These are phyloP conservation scores for Itoplectis maculator DNA, from an alignment of 2,888 invertebrate genomes.

Conservation along the genomic window DNA sequence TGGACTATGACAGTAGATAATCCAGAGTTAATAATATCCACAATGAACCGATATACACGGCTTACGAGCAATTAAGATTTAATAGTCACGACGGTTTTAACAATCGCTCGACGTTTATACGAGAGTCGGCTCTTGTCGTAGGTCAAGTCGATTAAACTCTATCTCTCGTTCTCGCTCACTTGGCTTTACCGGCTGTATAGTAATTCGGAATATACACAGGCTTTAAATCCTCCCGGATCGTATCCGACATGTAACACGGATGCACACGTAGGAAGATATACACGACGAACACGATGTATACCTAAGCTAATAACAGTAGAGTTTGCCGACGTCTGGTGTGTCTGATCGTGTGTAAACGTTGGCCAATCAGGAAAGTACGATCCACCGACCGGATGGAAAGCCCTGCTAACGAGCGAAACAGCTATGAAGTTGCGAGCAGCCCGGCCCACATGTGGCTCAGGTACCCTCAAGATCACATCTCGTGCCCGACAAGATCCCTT, in stretches of 20 bases:
- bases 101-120: slow-evolving; percentile 42
- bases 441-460: slow-evolving; percentile 83
- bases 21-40: slow-evolving; percentile 1
- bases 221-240: slow-evolving; percentile 11
- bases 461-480: slow-evolving; percentile 81
- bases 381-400: slow-evolving; percentile 86
- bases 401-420: slow-evolving; percentile 83
- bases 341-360: slow-evolving; percentile 73
- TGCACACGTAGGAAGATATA: slow-evolving; percentile 16
- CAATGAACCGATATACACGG: background rate
- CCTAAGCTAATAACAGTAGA: slow-evolving; percentile 51
- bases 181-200: background rate
- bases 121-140: slow-evolving; percentile 18
- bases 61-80: background rate
- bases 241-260: slow-evolving; percentile 25
- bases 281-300: slow-evolving; percentile 42
- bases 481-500: slow-evolving; percentile 69
- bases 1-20: background rate
- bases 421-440: slow-evolving; percentile 84
- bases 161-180: background rate
- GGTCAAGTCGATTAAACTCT: slow-evolving; percentile 32
- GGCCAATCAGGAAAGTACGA: slow-evolving; percentile 86
- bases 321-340: slow-evolving; percentile 65
- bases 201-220: slow-evolving; percentile 34
- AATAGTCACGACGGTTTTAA: slow-evolving; percentile 4